Evolutionary conservation across 1,140 invertebrate species (phyloP), one percentile per base, ranked within the genome.

Genomic region (Chrysomallon squamiferum): DNA sequence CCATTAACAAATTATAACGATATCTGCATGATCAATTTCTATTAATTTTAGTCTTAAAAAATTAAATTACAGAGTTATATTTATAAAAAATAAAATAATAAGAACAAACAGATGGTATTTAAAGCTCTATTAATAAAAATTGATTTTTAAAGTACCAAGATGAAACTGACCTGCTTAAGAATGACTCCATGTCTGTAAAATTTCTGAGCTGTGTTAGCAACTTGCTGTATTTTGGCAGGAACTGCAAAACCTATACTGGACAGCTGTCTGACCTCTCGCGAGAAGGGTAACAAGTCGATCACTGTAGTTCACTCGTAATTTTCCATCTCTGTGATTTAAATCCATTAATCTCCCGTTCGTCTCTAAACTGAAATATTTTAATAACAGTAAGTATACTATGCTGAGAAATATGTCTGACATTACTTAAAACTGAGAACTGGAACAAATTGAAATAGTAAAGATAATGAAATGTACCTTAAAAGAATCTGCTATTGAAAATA

Each of bases 261-360:
- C 9, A 97, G 87, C 65, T 94, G 92, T 38, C 93, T 87, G 2
- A 95, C 92, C 86, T 97, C 95, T 71, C 91, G 86, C n/a, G 54
- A 95, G 91, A 58, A 97, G 84, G 2, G 88, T 90, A 1, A 94
- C 90, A 43, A 97, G 82, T 62, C 91, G 87, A 3, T 93, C 90
- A 71, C 94, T 93, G 82, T 95, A 97, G 73, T 93, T 96, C 0
- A 97, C 94, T 60, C 90, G 89, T 88, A 96, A 91, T 67, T 96
- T 87, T 74, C 91, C 90, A 85, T 90, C 84, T 86, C 89, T 82
- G 82, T 87, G 86, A 76, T 92, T 91, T 73, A 94, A 90, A 64
- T 92, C 89, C 67, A 96, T 91, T 1, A 96, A 89, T 15, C 90
- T 88, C 64, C 92, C 90, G 68, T 90, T 89, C 64, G 91, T 92